phyloP scores from a whole-genome alignment of 1,140 invertebrate species.

The Monochamus saltuarius region DNA sequence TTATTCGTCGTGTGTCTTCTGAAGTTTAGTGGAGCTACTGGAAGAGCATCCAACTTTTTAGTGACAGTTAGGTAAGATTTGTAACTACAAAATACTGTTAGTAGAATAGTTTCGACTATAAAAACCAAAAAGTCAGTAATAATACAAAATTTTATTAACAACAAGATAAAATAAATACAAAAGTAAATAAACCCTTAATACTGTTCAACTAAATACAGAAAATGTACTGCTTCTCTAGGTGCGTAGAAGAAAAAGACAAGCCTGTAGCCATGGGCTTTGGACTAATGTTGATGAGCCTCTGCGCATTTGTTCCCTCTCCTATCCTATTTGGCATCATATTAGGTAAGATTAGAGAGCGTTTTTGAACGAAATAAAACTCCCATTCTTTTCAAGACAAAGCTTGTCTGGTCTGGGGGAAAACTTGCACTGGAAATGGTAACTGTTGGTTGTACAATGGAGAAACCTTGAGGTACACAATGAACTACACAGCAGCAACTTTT shows the following conservation, averaged over 20 bases:
- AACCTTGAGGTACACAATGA: conserved; percentile 64
- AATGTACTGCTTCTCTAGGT: conserved; percentile 50
- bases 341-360: conserved; percentile 53
- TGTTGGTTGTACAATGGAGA: conserved; percentile 73
- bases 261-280: conserved; percentile 69
- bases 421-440: conserved; percentile 69
- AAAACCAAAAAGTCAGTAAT: too few species aligned
- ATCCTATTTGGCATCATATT: conserved; percentile 72
- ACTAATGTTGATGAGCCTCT: conserved; percentile 66
- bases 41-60: conserved; percentile 68
- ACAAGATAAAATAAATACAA: background rate
- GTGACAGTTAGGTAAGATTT: conserved; percentile 60
- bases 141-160: too few species aligned
- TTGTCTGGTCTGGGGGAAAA: conserved; percentile 74
- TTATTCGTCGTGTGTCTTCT: conserved; percentile 66
- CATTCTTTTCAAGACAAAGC: conserved; percentile 58
- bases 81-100: background rate
- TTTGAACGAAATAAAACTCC: conserved; percentile 16
- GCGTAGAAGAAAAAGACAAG: conserved; percentile 72
- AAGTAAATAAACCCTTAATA: conserved; percentile 1
- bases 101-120: background rate
- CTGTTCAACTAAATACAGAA: conserved; percentile 11
- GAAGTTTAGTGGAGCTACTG: conserved; percentile 68
- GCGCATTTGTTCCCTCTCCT: conserved; percentile 71
- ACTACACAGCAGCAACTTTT: conserved; percentile 67